phyloP scores from a whole-genome alignment of 37 sponge, comb jelly and placozoan genomes.

The Haliclona indistincta region DNA sequence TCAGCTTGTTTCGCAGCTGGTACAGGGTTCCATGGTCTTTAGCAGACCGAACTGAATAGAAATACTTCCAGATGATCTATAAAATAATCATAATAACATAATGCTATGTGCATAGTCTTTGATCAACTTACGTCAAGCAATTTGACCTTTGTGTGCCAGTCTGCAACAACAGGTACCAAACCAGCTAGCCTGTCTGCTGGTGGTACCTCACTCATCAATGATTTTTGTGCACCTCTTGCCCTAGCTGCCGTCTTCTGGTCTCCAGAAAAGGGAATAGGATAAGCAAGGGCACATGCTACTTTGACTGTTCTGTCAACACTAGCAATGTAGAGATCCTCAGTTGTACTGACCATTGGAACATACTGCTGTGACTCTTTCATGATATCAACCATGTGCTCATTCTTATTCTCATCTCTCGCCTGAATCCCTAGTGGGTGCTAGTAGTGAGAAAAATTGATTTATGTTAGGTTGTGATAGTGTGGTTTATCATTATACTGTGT shows the following conservation, averaged over 20 bases:
- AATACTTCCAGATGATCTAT: slow-evolving; percentile 36
- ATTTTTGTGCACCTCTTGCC: slow-evolving; percentile 8
- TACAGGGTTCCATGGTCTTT: slow-evolving; percentile 39
- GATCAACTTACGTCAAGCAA: slow-evolving; percentile 2
- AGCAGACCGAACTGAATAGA: slow-evolving; percentile 20
- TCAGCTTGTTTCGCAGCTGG: slow-evolving; percentile 19
- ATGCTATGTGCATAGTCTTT: neutral
- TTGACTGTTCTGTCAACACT: too few relatives aligned
- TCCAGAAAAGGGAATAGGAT: slow-evolving; percentile 12
- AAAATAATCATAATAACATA: neutral
- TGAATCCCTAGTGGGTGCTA: slow-evolving; percentile 26
- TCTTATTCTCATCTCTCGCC: slow-evolving; percentile 33
- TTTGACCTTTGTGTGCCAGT: slow-evolving; percentile 34
- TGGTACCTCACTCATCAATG: neutral
- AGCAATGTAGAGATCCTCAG: too few relatives aligned
- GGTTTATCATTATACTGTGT: too few relatives aligned
- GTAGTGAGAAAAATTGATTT: too few relatives aligned
- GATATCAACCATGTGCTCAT: slow-evolving; percentile 41
- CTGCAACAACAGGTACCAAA: slow-evolving; percentile 27
- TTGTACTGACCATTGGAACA: too few relatives aligned
- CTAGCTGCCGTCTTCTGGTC: slow-evolving; percentile 31
- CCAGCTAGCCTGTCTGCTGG: slow-evolving; percentile 11
- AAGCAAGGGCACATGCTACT: too few relatives aligned
- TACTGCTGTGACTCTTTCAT: slow-evolving; percentile 5
- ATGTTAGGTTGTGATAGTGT: too few relatives aligned